Evolutionary conservation across 2,888 invertebrate species (phyloP).

Genomic region (Meiosimyza decipiens): DNA sequence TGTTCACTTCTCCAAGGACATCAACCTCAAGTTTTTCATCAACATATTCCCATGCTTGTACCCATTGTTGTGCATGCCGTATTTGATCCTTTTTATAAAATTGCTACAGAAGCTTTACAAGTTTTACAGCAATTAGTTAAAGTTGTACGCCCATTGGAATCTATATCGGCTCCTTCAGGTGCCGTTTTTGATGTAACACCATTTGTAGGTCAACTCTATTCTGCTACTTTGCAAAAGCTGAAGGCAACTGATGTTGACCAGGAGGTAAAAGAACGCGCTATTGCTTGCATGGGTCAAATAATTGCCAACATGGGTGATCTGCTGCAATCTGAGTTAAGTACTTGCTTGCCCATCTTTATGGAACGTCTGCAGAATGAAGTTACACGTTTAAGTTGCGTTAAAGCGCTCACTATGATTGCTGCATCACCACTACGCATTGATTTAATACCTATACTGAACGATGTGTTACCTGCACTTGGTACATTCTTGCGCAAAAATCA

Average conservation of each 20-base stretch:
- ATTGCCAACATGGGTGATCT: conserved; percentile 92
- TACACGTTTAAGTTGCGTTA: conserved; percentile 94
- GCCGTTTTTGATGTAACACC: conserved; percentile 77
- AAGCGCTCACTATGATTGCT: conserved; percentile 94
- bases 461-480: conserved; percentile 91
- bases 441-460: conserved; percentile 82
- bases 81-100: conserved; percentile 97
- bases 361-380: conserved; percentile 97
- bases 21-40: conserved; percentile 75
- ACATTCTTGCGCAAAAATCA: conserved; percentile 97
- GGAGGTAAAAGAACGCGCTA: conserved; percentile 98
- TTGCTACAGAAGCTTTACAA: conserved; percentile 94
- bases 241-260: conserved; percentile 98
- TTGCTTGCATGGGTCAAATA: conserved; percentile 96
- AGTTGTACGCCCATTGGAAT: conserved; percentile 81
- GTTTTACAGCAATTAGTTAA: conserved; percentile 94
- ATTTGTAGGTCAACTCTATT: conserved; percentile 84
- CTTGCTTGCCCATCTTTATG: conserved; percentile 93
- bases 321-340: conserved; percentile 80
- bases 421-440: conserved; percentile 89
- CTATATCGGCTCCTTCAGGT: conserved; percentile 61
- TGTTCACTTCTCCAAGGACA: conserved; percentile 64
- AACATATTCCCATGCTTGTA: conserved; percentile 80
- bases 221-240: conserved; percentile 85
- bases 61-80: conserved; percentile 91